A percentile compares a stretch with the other conserved stretches of the same genome.
Evolutionary conservation across 2,797 vertebrate species (phyloP).

Genomic region (Sciaenops ocellatus): DNA sequence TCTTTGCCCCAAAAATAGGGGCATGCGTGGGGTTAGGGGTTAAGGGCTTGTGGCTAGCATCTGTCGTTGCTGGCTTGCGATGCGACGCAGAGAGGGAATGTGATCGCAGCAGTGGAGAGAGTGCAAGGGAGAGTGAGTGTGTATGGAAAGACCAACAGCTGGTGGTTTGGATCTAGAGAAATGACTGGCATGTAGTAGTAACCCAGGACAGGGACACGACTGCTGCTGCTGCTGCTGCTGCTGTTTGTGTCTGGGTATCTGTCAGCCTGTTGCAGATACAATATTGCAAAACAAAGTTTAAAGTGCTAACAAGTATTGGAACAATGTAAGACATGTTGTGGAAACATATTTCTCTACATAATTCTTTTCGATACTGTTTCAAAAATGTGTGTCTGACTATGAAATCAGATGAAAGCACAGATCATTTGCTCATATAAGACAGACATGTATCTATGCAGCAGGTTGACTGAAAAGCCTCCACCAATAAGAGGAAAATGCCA

Average conservation of each 20-base stretch:
- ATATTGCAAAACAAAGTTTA: constrained; percentile 1
- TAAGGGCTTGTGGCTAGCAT: constrained; percentile 86
- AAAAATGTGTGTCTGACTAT: neutral
- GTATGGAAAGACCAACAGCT: constrained; percentile 94
- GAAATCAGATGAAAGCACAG: neutral
- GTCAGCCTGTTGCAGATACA: neutral
- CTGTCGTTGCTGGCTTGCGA: constrained; percentile 92
- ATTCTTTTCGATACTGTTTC: neutral
- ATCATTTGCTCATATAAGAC: neutral
- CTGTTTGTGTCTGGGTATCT: constrained; percentile 13
- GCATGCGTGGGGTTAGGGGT: constrained; percentile 80
- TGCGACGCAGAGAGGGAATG: constrained; percentile 88
- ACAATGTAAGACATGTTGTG: neutral
- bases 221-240: constrained; percentile 40
- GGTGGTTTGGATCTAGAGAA: constrained; percentile 89
- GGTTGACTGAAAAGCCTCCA: neutral
- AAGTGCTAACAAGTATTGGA: neutral
- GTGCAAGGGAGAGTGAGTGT: constrained; percentile 62
- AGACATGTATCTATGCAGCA: neutral
- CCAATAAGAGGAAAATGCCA: constrained; percentile 1
- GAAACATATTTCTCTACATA: neutral
- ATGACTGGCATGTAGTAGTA: constrained; percentile 89
- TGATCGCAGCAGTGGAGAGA: constrained; percentile 73
- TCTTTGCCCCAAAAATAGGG: constrained; percentile 83
- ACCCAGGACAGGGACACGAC: constrained; percentile 64